Evolutionary conservation across 2,113 vertebrate genomes (phyloP).

Genomic region (Tylochromis polylepis): DNA sequence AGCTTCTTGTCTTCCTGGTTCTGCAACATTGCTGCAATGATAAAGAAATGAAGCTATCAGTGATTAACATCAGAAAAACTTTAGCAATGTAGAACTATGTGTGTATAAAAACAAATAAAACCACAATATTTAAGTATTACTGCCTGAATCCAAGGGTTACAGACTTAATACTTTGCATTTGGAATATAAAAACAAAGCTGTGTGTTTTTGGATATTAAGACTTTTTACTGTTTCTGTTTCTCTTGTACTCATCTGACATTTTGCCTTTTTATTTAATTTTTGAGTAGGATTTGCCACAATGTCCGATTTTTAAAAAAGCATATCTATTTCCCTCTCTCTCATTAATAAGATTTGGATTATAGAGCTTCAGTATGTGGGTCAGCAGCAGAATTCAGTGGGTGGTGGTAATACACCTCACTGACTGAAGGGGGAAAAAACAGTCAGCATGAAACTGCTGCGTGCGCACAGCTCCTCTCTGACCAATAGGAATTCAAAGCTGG

Average conservation of each 20-base stretch:
- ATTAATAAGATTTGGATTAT: fast-evolving
- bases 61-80: neutral
- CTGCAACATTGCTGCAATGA: neutral
- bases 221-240: neutral
- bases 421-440: fast-evolving
- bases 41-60: neutral
- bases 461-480: neutral
- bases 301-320: neutral
- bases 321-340: neutral
- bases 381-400: neutral
- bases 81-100: neutral
- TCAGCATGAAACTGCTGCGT: fast-evolving
- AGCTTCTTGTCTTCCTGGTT: neutral
- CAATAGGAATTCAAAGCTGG: neutral
- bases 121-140: neutral
- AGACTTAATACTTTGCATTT: fast-evolving
- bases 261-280: fast-evolving
- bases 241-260: neutral
- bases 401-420: fast-evolving
- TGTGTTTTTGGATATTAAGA: too few relatives aligned
- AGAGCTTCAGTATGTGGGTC: fast-evolving
- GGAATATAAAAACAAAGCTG: neutral
- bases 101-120: neutral
- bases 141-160: fast-evolving
- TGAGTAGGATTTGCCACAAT: neutral